A percentile compares a stretch with the other conserved stretches of the same genome.
These are phyloP conservation scores for Phalacrocorax brasilianus DNA, from an alignment of 2,113 vertebrate genomes.

Conservation along the genomic window DNA sequence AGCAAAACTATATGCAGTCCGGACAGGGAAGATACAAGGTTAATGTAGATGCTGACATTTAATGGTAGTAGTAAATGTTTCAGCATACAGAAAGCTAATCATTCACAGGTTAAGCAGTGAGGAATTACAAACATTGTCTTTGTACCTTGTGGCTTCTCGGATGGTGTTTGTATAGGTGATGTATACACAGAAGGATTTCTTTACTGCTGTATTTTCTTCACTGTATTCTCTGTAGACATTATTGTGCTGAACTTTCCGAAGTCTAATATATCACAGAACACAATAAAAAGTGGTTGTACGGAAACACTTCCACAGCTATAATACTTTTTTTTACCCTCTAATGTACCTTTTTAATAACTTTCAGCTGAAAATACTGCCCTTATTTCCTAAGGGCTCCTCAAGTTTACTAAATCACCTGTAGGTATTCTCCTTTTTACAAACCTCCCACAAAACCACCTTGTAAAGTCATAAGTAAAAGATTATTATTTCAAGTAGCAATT, in stretches of 20 bases:
- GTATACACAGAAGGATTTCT: background rate
- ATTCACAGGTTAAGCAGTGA: constrained; percentile 30
- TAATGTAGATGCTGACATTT: constrained; percentile 31
- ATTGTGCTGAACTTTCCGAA: background rate
- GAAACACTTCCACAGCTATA: background rate
- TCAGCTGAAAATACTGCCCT: background rate
- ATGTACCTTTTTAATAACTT: constrained; percentile 1
- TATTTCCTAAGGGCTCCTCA: background rate
- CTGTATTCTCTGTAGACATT: background rate
- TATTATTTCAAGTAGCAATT: background rate
- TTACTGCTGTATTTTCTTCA: background rate
- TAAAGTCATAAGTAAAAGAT: background rate
- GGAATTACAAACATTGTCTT: background rate
- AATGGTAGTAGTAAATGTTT: constrained; percentile 22
- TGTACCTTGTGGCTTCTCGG: background rate
- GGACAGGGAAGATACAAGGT: background rate
- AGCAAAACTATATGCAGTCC: background rate
- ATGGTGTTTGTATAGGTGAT: background rate
- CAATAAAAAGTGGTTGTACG: background rate
- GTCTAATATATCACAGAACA: background rate
- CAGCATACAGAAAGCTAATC: background rate
- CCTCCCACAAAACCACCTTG: background rate
- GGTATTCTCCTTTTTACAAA: background rate
- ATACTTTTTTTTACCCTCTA: background rate
- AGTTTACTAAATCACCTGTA: background rate